Evolutionary conservation across 2,888 invertebrate genomes (phyloP).

Genomic region (Synanthedon vespiformis): DNA sequence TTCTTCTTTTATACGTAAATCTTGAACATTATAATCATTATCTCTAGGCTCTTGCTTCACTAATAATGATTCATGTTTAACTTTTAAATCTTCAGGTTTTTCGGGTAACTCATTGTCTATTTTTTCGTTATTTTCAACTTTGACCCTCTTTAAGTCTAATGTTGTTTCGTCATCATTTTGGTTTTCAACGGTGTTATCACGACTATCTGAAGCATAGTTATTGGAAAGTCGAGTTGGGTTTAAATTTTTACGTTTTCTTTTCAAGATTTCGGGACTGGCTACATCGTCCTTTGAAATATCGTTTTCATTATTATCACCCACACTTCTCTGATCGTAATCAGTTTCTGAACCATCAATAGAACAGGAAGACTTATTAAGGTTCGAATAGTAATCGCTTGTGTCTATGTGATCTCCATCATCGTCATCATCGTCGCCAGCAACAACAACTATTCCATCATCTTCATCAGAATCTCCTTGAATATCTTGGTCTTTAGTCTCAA

Average conservation of each 20-base stretch:
- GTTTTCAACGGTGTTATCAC: slow-evolving; percentile 24
- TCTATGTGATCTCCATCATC: slow-evolving; percentile 72
- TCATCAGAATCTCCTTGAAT: slow-evolving; percentile 78
- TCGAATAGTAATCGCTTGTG: slow-evolving; percentile 55
- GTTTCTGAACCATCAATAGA: slow-evolving; percentile 57
- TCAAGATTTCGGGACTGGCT: slow-evolving; percentile 72
- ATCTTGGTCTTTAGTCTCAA: slow-evolving; percentile 69
- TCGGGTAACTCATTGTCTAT: slow-evolving; percentile 13
- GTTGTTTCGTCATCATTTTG: slow-evolving; percentile 31
- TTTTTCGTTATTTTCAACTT: slow-evolving; percentile 29
- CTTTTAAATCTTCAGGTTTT: slow-evolving; percentile 27
- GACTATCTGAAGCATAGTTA: slow-evolving; percentile 24
- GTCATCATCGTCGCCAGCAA: slow-evolving; percentile 82
- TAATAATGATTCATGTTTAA: slow-evolving; percentile 31
- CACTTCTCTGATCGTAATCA: slow-evolving; percentile 55
- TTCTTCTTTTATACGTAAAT: slow-evolving; percentile 52
- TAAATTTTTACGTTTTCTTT: slow-evolving; percentile 88
- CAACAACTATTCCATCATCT: slow-evolving; percentile 83
- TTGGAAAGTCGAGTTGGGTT: slow-evolving; percentile 86
- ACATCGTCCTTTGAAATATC: slow-evolving; percentile 62
- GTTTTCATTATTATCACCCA: slow-evolving; percentile 50
- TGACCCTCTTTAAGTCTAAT: slow-evolving; percentile 48
- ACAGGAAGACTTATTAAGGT: slow-evolving; percentile 46
- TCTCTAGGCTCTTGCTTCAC: slow-evolving; percentile 42
- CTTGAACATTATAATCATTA: slow-evolving; percentile 31